phyloP scores from a whole-genome alignment of 64 coral and sea anemone genomes.

The Anthopleura sola region DNA sequence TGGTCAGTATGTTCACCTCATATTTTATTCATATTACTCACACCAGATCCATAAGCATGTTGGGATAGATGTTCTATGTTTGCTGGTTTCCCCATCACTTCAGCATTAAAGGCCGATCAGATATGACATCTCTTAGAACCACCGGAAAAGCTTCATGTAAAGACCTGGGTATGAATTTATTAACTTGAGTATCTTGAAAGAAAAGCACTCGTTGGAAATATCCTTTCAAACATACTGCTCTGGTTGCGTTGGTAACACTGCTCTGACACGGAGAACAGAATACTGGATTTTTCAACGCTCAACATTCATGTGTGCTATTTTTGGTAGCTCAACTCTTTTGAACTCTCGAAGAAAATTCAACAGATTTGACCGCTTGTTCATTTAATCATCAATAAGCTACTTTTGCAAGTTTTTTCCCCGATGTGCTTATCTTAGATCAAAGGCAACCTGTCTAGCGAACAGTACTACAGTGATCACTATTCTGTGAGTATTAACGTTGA shows the following conservation, averaged over 20 bases:
- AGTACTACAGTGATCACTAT: neutral
- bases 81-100: neutral
- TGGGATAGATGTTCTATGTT: neutral
- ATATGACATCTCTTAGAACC: neutral
- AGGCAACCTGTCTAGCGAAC: neutral
- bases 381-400: neutral
- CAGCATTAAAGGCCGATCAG: neutral
- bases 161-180: neutral
- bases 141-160: neutral
- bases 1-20: neutral
- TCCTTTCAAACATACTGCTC: neutral
- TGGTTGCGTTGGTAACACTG: neutral
- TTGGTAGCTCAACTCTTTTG: neutral
- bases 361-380: neutral
- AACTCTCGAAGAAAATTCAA: neutral
- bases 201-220: neutral
- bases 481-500: neutral
- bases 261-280: neutral
- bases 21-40: neutral
- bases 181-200: conserved; percentile 5
- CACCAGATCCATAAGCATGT: neutral
- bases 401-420: neutral
- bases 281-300: neutral
- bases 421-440: neutral
- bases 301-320: neutral